Conservation (phyloP, 2,113 vertebrate species). For the Apteryx mantelli region DNA sequence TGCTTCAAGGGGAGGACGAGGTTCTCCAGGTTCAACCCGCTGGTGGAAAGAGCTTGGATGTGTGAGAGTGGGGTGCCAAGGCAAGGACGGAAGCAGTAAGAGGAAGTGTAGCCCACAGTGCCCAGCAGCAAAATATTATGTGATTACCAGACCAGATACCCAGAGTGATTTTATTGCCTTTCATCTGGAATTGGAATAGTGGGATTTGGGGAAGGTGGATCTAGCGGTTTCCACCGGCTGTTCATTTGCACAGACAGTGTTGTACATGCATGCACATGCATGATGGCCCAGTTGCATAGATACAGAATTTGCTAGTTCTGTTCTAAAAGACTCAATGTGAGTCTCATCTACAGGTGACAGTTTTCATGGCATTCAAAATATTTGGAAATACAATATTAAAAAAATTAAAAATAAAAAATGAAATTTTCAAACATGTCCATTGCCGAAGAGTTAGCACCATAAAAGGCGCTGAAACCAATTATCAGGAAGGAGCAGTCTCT, state of each 20-base stretch:
- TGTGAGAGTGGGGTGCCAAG: fast-evolving
- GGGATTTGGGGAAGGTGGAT: neutral
- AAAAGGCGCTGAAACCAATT: neutral
- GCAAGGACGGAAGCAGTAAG: neutral
- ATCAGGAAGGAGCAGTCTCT: neutral
- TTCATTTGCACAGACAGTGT: fast-evolving
- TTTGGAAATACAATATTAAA: neutral
- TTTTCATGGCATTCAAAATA: neutral
- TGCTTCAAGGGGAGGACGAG: fast-evolving
- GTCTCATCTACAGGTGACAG: neutral
- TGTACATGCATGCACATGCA: too few species aligned
- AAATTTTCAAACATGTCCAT: fast-evolving
- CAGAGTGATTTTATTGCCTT: neutral
- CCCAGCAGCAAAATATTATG: neutral
- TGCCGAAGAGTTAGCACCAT: neutral
- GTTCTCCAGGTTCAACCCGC: fast-evolving
- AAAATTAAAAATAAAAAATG: neutral
- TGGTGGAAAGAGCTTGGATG: fast-evolving
- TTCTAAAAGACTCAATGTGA: neutral
- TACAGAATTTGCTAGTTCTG: neutral
- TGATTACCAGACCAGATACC: neutral
- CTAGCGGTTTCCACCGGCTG: neutral
- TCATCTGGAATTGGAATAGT: fast-evolving
- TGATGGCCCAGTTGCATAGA: fast-evolving
- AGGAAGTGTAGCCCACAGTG: neutral